Conservation (phyloP, 2,888 invertebrate species). For the Aquatica leii region DNA sequence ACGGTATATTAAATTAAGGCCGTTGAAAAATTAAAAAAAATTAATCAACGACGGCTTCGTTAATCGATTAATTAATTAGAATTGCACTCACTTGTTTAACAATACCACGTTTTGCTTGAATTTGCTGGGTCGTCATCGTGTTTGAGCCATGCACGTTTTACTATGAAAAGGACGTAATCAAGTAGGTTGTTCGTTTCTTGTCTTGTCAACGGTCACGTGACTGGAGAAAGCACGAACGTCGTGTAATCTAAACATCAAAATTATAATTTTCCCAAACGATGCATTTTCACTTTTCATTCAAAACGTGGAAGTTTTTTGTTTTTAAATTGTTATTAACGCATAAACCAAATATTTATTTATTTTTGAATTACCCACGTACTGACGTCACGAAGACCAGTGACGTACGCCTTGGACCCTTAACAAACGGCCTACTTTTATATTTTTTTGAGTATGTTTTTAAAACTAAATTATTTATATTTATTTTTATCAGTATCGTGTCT, state of each 20-base stretch:
- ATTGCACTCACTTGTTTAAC: conserved; percentile 67
- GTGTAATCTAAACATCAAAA: no score
- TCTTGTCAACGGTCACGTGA: conserved; percentile 49
- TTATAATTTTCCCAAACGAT: no score
- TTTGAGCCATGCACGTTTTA: conserved; percentile 64
- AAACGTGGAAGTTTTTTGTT: no score
- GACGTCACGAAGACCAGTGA: no score
- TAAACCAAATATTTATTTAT: no score
- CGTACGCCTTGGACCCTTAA: no score
- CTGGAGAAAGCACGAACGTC: conserved; percentile 46
- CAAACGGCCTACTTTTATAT: no score
- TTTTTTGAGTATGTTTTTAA: no score
- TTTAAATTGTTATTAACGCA: no score
- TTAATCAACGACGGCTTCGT: neutral
- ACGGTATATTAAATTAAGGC: conserved; percentile 18
- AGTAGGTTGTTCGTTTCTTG: conserved; percentile 41
- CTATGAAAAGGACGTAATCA: conserved; percentile 32
- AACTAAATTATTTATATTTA: no score
- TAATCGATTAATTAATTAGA: conserved; percentile 15
- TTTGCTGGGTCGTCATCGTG: conserved; percentile 62
- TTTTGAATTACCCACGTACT: no score
- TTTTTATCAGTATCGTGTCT: no score
- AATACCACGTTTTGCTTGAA: conserved; percentile 64
- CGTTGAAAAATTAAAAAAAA: neutral
- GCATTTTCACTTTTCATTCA: neutral